Conservation (phyloP, 1,140 invertebrate genomes). For the Diuraphis noxia region DNA sequence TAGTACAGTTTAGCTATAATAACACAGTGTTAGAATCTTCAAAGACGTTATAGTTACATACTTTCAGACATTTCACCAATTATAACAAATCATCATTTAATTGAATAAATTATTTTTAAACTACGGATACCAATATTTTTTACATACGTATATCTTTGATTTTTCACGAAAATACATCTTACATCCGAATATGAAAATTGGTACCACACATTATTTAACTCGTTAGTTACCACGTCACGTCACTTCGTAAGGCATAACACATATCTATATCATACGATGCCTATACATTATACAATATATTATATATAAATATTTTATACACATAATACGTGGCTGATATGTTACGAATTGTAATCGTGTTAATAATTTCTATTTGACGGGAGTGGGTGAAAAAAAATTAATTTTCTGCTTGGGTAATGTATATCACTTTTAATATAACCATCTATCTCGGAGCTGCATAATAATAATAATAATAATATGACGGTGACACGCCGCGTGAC, state of each 20-base stretch:
- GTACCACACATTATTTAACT: not conserved
- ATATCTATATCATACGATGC: not conserved
- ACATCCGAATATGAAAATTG: not conserved
- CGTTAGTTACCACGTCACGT: not conserved
- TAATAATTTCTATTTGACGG: not conserved
- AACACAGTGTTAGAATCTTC: not conserved
- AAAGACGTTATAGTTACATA: not conserved
- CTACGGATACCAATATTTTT: not conserved
- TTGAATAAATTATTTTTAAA: not conserved
- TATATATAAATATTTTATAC: not conserved
- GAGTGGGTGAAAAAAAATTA: not conserved
- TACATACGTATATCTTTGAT: not conserved
- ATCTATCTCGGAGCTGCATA: not conserved
- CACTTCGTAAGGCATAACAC: not conserved
- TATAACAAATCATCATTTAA: not conserved
- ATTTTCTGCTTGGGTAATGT: not conserved
- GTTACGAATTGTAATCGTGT: not conserved
- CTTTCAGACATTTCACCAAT: not conserved
- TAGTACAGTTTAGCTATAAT: not conserved
- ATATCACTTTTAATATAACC: constrained; percentile 4
- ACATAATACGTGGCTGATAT: not conserved
- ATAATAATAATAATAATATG: constrained; percentile 6
- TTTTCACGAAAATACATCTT: not conserved
- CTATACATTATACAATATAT: not conserved
- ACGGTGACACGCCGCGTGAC: not conserved